Base-by-base conservation (phyloP, 2,797 vertebrate species). In the Stomatorhinus walkeri region DNA sequence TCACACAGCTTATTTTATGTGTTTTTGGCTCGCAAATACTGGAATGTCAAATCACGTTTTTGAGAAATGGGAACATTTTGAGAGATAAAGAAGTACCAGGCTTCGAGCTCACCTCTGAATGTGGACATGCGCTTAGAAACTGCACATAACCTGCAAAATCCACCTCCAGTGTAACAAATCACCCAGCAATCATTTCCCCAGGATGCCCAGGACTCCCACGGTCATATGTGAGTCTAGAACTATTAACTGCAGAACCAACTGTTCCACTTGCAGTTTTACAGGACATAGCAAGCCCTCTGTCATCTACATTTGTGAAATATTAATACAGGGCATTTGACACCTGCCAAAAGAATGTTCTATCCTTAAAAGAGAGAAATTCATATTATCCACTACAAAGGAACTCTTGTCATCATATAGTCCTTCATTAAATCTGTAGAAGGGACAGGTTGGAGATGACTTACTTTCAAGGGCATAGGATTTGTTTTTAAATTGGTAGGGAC, bases 261-360 rank as follows among this genome's bases (percentile, higher is more conserved):
- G 40, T 81, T 46, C 43, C 3, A 0, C 7, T 81, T 46, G 76
- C n/a, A 46, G n/a, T 81, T 46, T 46, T 81, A 81, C 76, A 81
- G 76, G 40, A 81, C 52, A 88, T 24, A 84, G 72, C 79, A 10
- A 88, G 76, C 40, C 64, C 48, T 61, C 36, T 48, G 52, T 61
- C 88, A 88, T 61, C 19, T 83, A 4, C 52, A 43, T 84, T 52
- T 43, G 76, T 88, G 43, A 56, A 79, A 84, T 61, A 88, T 61
- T 84, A 22, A 59, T 64, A 40, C 36, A 46, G 14, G 79, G 49
- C 52, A 88, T 79, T 40, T 88, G 88, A 83, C 72, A 83, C 76
- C 36, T 84, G 36, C 22, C 76, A 84, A 84, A 59, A 88, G 48
- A 49, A 51, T 52, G 83, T 85, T 24, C 83, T 28, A 43, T 40